Base-by-base conservation (phyloP, 2,888 invertebrate genomes). In the Sinohyriopsis cumingii region DNA sequence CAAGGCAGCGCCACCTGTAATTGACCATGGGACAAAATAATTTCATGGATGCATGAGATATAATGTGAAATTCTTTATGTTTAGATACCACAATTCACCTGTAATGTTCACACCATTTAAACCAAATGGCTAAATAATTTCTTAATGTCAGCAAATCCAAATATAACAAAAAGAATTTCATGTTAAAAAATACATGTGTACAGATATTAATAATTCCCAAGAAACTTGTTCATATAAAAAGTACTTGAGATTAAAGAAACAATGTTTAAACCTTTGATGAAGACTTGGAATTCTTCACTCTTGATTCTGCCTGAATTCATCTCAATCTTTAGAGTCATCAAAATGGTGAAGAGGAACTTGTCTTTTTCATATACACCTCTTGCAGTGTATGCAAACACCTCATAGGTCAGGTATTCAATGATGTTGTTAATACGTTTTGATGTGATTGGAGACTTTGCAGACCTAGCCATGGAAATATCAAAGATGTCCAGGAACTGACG, bases 261-360 rank as follows among this genome's bases (percentile, higher is more conserved):
- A n/a, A 59, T 59, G 15, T 15, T 12, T 59, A 59, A 72, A 91
- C 92, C 98, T 91, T 98, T 98, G 70, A 98, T 97, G 82, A 98
- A 96, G 0, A 95, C 94, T 93, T 95, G 94, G 89, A 98, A 98
- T 90, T 98, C 98, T 62, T 95, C 95, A 82, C 96, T 95, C 0
- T 94, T 94, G 75, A 98, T 95, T 57, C 93, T 91, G 0, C 93
- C 94, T 61, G 94, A 93, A 81, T 96, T 94, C 78, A 95, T 93
- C 89, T 98, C 97, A 78, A 98, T 96, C 91, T 98, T 98, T 92
- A 98, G 95, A 0, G 96, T 97, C 90, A 98, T 92, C 94, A 98
- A 95, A 53, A 98, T 90, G 0, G 98, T 97, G 87, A 97, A 98
- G 19, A 98, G 91, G 63, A 95, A 94, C 89, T 98, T 97, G 89